A percentile compares a stretch with the other conserved stretches of the same genome.
These are phyloP conservation scores for Ahaetulla prasina DNA, from an alignment of 2,113 vertebrate genomes.

Conservation along the genomic window DNA sequence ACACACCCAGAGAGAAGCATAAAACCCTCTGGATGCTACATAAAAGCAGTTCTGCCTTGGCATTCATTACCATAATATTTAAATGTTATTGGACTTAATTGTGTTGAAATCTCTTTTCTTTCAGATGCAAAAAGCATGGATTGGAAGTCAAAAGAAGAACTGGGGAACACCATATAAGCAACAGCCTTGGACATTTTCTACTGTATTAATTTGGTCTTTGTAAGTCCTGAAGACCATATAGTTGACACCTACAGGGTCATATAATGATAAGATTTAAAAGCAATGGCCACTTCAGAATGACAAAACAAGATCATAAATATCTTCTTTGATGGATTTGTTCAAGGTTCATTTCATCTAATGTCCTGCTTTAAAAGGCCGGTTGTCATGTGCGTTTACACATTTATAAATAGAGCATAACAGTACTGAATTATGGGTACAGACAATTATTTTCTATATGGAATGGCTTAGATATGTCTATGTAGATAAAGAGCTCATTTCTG, in stretches of 20 bases:
- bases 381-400: neutral
- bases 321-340: neutral
- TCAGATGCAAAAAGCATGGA: conserved; percentile 49
- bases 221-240: neutral
- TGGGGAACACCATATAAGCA: conserved; percentile 19
- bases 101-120: conserved; percentile 73
- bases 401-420: neutral
- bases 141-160: neutral
- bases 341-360: neutral
- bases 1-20: neutral
- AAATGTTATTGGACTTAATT: conserved; percentile 70
- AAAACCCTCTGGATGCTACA: conserved; percentile 25
- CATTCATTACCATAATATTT: conserved; percentile 66
- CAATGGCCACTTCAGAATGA: neutral
- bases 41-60: conserved; percentile 43
- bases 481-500: neutral
- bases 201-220: neutral
- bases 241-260: neutral
- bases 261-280: neutral
- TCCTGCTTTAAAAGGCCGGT: neutral
- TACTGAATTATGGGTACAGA: neutral
- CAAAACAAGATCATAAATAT: neutral
- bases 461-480: neutral
- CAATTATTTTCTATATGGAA: neutral
- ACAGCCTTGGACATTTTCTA: neutral